Percentiles rank a stretch among this genome's conserved stretches.
Conservation (phyloP, 2,888 invertebrate genomes). For the Phragmatobia fuliginosa region DNA sequence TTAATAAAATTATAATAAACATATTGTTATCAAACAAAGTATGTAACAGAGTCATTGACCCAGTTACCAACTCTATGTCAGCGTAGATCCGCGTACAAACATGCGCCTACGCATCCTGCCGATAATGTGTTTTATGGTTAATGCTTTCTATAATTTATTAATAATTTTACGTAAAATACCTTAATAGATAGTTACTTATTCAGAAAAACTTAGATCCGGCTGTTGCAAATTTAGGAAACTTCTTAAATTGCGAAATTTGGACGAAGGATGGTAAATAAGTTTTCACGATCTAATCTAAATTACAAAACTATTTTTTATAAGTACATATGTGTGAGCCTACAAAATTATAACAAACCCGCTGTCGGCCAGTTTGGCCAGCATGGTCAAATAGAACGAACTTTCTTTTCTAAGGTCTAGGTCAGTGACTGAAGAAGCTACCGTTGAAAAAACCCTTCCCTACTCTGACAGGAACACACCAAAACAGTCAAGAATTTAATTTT, state of each 20-base stretch:
- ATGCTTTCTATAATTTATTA: constrained; percentile 12
- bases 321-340: background rate
- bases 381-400: too few species aligned
- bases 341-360: too few species aligned
- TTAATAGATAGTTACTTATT: constrained; percentile 3
- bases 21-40: constrained; percentile 16
- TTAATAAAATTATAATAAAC: constrained; percentile 3
- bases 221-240: constrained; percentile 19
- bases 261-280: too few species aligned
- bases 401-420: too few species aligned
- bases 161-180: constrained; percentile 1
- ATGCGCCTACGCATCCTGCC: constrained; percentile 47
- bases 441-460: too few species aligned
- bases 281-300: too few species aligned
- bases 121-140: constrained; percentile 31
- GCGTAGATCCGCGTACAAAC: constrained; percentile 41
- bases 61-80: constrained; percentile 34
- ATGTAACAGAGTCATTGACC: constrained; percentile 46
- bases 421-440: too few species aligned
- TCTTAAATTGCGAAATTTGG: background rate
- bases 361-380: too few species aligned
- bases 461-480: too few species aligned
- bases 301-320: too few species aligned
- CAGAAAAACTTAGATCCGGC: constrained; percentile 49
- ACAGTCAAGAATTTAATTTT: too few species aligned